A percentile compares a stretch with the other conserved stretches of the same genome.
Evolutionary conservation across 2,888 invertebrate genomes (phyloP).

Genomic region (Alloscopus bannaensis): DNA sequence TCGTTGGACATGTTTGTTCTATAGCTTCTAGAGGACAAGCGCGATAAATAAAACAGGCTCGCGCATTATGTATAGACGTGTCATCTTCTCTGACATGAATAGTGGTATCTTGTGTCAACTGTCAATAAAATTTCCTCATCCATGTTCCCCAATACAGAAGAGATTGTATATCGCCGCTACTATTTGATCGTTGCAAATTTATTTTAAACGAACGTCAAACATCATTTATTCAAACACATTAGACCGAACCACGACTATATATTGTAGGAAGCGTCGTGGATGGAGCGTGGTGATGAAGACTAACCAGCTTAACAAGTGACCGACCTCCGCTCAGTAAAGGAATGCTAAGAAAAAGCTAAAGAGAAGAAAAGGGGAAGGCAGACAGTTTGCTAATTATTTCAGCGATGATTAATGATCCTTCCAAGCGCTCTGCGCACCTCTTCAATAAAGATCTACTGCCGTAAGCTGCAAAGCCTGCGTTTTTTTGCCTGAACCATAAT

Average conservation of each 20-base stretch:
- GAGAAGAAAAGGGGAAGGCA: conserved; percentile 26
- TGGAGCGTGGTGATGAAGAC: too few relatives aligned
- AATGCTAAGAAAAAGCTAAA: conserved; percentile 10
- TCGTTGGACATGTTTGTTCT: conserved; percentile 7
- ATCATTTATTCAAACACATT: too few relatives aligned
- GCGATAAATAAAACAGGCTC: conserved; percentile 13
- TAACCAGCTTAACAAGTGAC: conserved; percentile 29
- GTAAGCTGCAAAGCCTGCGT: too few relatives aligned
- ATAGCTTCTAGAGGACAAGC: conserved; percentile 3
- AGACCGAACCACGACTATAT: too few relatives aligned
- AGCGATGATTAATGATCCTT: conserved; percentile 45
- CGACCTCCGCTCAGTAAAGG: conserved; percentile 41
- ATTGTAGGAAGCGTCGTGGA: too few relatives aligned
- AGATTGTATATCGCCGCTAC: too few relatives aligned
- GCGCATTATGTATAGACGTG: conserved; percentile 13
- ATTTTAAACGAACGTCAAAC: too few relatives aligned
- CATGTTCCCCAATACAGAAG: too few relatives aligned
- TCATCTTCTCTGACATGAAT: conserved; percentile 49
- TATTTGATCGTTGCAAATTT: too few relatives aligned
- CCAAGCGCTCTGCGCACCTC: neutral
- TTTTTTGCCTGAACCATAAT: too few relatives aligned
- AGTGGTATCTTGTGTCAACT: conserved; percentile 50
- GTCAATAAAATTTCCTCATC: conserved; percentile 29
- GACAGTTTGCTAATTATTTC: conserved; percentile 53
- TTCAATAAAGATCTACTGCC: conserved; percentile 3